Evolutionary conservation across 2,888 invertebrate genomes (phyloP).

Genomic region (Calameuta pallipes): DNA sequence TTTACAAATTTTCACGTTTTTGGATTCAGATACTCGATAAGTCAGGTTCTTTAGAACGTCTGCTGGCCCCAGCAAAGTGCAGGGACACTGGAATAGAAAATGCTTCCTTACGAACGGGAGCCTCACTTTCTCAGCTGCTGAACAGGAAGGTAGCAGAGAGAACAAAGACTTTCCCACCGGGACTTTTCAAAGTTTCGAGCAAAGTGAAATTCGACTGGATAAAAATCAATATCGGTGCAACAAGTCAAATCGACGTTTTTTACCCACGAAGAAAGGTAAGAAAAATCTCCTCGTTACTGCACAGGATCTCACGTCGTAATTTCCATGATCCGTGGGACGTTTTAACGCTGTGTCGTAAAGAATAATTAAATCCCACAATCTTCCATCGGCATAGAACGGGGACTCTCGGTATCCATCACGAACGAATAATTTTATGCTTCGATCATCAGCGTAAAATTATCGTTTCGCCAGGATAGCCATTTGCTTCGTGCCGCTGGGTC

Average conservation of each 20-base stretch:
- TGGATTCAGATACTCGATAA: too few species aligned
- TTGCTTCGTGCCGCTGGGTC: background rate
- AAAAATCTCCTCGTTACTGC: background rate
- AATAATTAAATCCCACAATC: background rate
- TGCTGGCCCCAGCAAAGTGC: background rate
- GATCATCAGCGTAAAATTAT: background rate
- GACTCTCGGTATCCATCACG: background rate
- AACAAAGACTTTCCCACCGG: background rate
- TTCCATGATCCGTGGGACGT: background rate
- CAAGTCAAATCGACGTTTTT: background rate
- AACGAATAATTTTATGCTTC: background rate
- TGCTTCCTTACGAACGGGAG: background rate
- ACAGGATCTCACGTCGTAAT: background rate
- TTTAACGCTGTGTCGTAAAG: conserved; percentile 2
- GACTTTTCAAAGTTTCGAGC: background rate
- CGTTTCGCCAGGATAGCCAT: background rate
- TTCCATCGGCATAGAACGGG: background rate
- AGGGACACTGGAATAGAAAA: background rate
- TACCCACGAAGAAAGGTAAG: background rate
- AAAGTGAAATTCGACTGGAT: background rate
- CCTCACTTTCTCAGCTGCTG: background rate
- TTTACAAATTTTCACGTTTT: too few species aligned
- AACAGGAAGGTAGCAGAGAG: background rate
- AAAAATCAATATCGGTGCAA: background rate
- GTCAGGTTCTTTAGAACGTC: background rate